Conservation (phyloP, 2,113 vertebrate species). For the Pygoscelis antarcticus region DNA sequence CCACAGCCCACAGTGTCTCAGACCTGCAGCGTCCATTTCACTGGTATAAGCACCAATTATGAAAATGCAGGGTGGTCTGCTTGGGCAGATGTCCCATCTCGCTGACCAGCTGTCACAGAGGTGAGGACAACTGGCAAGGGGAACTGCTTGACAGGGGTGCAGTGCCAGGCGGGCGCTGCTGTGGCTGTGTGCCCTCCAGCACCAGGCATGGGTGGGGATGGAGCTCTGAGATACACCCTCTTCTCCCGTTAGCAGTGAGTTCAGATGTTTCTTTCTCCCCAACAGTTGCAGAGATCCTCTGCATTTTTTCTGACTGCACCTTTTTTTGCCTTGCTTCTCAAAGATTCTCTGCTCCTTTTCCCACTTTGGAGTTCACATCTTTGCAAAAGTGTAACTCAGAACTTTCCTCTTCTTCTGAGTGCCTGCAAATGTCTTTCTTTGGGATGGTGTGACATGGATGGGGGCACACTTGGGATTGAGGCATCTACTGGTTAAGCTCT, state of each 20-base stretch:
- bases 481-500: background rate
- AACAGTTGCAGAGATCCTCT: background rate
- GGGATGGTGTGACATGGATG: background rate
- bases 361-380: background rate
- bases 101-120: background rate
- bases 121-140: background rate
- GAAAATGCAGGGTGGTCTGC: background rate
- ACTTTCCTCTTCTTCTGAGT: background rate
- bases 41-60: rapidly evolving
- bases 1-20: rapidly evolving
- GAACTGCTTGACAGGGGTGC: background rate
- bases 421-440: background rate
- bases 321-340: background rate
- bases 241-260: background rate
- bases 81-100: background rate
- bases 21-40: background rate
- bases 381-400: background rate
- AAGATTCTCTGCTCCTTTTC: background rate
- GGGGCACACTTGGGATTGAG: background rate
- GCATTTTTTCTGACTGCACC: background rate
- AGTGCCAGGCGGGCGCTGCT: background rate
- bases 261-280: background rate
- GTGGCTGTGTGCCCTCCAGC: background rate
- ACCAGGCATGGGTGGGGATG: rapidly evolving
- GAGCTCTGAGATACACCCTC: background rate